These are phyloP conservation scores for Pollenia amentaria DNA, from an alignment of 2,888 invertebrate species.

Conservation along the genomic window DNA sequence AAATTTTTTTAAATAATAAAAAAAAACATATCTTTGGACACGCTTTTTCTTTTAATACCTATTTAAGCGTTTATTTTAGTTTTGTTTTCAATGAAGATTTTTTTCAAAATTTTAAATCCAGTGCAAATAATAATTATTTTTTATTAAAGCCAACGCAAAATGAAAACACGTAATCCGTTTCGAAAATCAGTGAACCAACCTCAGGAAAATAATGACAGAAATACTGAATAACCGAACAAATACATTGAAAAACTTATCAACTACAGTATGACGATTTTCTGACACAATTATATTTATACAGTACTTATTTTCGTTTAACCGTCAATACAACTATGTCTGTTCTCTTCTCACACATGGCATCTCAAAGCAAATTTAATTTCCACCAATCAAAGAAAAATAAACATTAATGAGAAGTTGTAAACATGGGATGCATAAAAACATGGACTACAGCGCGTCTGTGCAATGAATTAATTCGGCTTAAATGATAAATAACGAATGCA, in stretches of 20 bases:
- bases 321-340: constrained; percentile 45
- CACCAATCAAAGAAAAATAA: constrained; percentile 70
- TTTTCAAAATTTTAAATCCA: too few species aligned
- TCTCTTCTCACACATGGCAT: constrained; percentile 70
- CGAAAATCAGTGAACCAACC: background rate
- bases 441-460: constrained; percentile 74
- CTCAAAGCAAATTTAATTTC: background rate
- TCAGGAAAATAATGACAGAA: constrained; percentile 10
- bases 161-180: constrained; percentile 14
- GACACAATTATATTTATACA: constrained; percentile 26
- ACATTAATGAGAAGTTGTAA: constrained; percentile 14
- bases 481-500: constrained; percentile 74
- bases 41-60: too few species aligned
- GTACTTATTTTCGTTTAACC: background rate
- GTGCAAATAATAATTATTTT: too few species aligned
- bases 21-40: too few species aligned
- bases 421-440: constrained; percentile 32
- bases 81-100: too few species aligned
- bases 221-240: background rate
- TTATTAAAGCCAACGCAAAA: too few species aligned
- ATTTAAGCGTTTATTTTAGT: too few species aligned
- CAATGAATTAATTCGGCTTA: constrained; percentile 82
- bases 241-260: background rate
- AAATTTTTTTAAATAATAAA: too few species aligned
- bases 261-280: constrained; percentile 13